Conservation (phyloP, 2,797 vertebrate species). For the Periophthalmus magnuspinnatus region DNA sequence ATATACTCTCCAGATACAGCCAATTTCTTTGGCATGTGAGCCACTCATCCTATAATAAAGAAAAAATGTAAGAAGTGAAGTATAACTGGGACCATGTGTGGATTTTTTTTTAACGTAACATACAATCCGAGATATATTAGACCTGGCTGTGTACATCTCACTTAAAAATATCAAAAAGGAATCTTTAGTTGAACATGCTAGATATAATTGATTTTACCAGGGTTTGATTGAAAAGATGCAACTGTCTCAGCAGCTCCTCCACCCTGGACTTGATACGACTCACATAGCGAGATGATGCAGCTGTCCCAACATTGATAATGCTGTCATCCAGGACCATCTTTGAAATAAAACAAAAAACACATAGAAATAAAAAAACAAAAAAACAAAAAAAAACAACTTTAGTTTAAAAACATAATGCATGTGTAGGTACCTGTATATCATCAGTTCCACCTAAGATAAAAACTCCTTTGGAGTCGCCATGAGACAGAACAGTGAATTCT, state of each 20-base stretch:
- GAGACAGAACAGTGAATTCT: constrained; percentile 78
- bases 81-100: not conserved
- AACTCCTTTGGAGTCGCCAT: constrained; percentile 79
- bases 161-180: not conserved
- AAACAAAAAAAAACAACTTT: not conserved
- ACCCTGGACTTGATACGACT: constrained; percentile 79
- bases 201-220: constrained; percentile 70
- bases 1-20: constrained; percentile 87
- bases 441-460: constrained; percentile 86
- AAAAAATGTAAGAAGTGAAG: not conserved
- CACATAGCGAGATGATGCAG: constrained; percentile 83
- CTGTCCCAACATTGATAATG: constrained; percentile 81
- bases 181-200: not conserved
- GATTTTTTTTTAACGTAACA: no score
- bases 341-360: constrained; percentile 26
- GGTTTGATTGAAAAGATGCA: constrained; percentile 84
- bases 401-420: not conserved
- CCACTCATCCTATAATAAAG: constrained; percentile 81
- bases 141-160: not conserved
- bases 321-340: constrained; percentile 87
- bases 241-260: constrained; percentile 80
- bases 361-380: not conserved
- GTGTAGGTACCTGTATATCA: constrained; percentile 79
- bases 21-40: constrained; percentile 84
- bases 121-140: no score